Evolutionary conservation across 2,797 vertebrate genomes (phyloP).

Genomic region (Hyperoplus lanceolatus): DNA sequence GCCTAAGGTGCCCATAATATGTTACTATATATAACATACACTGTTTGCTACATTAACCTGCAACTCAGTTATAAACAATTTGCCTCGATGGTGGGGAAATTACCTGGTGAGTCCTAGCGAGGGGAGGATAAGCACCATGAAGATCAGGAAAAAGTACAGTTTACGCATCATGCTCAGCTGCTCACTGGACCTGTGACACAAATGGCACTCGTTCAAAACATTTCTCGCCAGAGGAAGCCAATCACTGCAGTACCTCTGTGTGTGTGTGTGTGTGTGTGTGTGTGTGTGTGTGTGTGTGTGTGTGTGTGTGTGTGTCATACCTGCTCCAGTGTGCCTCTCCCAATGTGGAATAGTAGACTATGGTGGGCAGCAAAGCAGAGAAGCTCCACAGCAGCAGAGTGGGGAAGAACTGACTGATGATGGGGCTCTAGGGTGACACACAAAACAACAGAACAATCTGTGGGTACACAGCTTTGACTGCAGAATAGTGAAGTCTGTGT

Average conservation of each 20-base stretch:
- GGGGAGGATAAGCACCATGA: constrained; percentile 97
- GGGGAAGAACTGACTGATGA: constrained; percentile 97
- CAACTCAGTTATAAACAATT: background rate
- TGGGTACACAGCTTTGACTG: background rate
- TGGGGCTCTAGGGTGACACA: constrained; percentile 85
- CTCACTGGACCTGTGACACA: constrained; percentile 89
- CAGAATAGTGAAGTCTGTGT: background rate
- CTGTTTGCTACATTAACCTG: background rate
- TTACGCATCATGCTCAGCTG: constrained; percentile 97
- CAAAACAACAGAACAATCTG: background rate
- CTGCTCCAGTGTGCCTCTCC: constrained; percentile 96
- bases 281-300: constrained; percentile 24
- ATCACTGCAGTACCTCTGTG: background rate
- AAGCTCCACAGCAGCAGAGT: constrained; percentile 95
- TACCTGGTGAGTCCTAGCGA: constrained; percentile 98
- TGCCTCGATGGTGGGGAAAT: background rate
- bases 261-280: constrained; percentile 12
- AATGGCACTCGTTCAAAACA: constrained; percentile 24
- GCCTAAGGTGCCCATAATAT: background rate
- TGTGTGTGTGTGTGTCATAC: constrained; percentile 74
- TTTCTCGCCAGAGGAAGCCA: constrained; percentile 10
- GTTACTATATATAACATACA: background rate
- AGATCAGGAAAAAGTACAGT: constrained; percentile 95
- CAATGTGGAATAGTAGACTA: constrained; percentile 95
- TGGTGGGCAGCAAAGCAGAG: constrained; percentile 92